Percentiles rank a stretch among this genome's conserved stretches.
Evolutionary conservation across 1,140 invertebrate genomes (phyloP).

Genomic region (Nephotettix cincticeps): DNA sequence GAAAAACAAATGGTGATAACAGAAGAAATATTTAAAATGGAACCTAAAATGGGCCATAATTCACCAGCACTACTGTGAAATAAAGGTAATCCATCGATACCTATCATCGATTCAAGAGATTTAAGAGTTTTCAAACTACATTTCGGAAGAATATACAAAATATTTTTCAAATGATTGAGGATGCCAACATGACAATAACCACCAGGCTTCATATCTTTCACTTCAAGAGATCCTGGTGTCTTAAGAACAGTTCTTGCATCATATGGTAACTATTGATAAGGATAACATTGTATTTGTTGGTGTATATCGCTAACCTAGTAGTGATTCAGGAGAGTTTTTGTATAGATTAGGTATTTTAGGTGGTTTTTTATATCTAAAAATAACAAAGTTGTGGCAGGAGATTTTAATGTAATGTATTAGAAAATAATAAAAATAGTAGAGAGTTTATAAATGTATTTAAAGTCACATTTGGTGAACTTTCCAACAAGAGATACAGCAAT

Average conservation of each 20-base stretch:
- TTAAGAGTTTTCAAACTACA: background rate
- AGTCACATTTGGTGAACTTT: too few relatives aligned
- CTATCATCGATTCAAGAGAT: background rate
- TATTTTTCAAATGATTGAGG: background rate
- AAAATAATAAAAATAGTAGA: too few relatives aligned
- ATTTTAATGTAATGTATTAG: too few relatives aligned
- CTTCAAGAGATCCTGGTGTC: background rate
- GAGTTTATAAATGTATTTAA: too few relatives aligned
- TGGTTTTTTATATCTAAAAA: too few relatives aligned
- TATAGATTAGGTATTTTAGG: too few relatives aligned
- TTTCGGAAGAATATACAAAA: background rate
- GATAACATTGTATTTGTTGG: too few relatives aligned
- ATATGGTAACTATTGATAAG: too few relatives aligned
- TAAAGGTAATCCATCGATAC: constrained; percentile 9
- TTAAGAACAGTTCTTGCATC: background rate
- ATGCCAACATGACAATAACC: background rate
- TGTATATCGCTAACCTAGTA: too few relatives aligned
- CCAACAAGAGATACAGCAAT: too few relatives aligned
- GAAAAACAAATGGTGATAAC: background rate
- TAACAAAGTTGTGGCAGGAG: too few relatives aligned
- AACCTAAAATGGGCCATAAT: background rate
- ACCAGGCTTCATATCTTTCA: background rate
- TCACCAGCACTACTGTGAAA: background rate
- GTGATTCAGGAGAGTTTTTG: too few relatives aligned
- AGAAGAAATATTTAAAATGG: background rate